A percentile compares a stretch with the other conserved stretches of the same genome.
Conservation (phyloP, 1,140 invertebrate genomes). For the Anastrepha obliqua region DNA sequence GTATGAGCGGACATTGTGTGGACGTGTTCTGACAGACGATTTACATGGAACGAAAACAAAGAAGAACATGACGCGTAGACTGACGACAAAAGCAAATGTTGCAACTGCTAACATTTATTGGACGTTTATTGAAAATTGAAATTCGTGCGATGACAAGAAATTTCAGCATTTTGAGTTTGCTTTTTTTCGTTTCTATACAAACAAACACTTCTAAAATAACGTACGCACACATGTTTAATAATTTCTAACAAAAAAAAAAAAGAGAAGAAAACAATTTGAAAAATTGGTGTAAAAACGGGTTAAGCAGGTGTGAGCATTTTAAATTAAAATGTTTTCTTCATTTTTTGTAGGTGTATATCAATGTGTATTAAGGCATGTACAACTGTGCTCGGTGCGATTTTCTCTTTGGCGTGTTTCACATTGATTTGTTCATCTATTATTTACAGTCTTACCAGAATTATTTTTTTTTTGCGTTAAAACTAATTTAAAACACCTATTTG, state of each 20-base stretch:
- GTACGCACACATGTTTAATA: not conserved
- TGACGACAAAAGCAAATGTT: slow-evolving; percentile 55
- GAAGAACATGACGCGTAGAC: slow-evolving; percentile 8
- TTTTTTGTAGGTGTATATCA: not conserved
- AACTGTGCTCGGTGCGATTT: too few relatives aligned
- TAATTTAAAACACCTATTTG: too few relatives aligned
- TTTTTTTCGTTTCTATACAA: not conserved
- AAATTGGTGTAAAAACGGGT: not conserved
- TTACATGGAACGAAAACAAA: slow-evolving; percentile 32
- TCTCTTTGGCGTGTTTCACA: too few relatives aligned
- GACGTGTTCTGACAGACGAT: not conserved
- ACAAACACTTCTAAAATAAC: slow-evolving; percentile 13
- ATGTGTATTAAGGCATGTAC: too few relatives aligned
- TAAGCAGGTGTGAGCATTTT: slow-evolving; percentile 4
- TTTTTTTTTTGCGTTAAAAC: too few relatives aligned
- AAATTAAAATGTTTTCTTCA: not conserved
- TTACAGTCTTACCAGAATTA: too few relatives aligned
- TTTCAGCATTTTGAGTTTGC: not conserved
- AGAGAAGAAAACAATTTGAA: not conserved
- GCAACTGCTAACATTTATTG: slow-evolving; percentile 45
- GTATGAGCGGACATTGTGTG: not conserved
- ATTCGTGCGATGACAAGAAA: slow-evolving; percentile 1
- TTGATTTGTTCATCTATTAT: too few relatives aligned
- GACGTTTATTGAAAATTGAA: slow-evolving; percentile 37
- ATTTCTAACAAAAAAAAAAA: not conserved